phyloP scores from a whole-genome alignment of 2,113 vertebrate genomes.

The Bufo bufo region DNA sequence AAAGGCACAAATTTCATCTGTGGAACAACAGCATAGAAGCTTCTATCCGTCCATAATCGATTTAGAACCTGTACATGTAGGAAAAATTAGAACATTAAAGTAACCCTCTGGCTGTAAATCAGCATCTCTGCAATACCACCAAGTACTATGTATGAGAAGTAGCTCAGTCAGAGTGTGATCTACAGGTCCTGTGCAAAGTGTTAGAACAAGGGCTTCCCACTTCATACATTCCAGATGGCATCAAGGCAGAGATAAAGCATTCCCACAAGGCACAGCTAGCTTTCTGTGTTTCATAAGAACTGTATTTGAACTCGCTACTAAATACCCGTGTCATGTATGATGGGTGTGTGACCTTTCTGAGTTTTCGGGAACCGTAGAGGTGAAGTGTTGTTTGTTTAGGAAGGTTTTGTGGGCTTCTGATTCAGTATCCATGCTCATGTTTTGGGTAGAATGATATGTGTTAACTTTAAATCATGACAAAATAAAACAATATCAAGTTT shows the following conservation, averaged over 20 bases:
- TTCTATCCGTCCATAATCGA: background rate
- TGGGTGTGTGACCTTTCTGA: slow-evolving; percentile 36
- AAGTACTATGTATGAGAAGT: slow-evolving; percentile 38
- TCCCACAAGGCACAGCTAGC: slow-evolving; percentile 48
- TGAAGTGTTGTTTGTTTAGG: slow-evolving; percentile 33
- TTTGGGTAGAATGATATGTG: slow-evolving; percentile 8
- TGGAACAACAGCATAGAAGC: background rate
- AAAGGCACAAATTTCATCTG: background rate
- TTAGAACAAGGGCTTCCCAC: slow-evolving; percentile 37
- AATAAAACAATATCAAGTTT: background rate
- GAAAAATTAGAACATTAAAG: slow-evolving; percentile 27
- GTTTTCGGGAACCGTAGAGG: background rate
- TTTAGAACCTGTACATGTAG: background rate
- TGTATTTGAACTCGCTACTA: slow-evolving; percentile 48
- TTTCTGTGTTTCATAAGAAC: slow-evolving; percentile 47
- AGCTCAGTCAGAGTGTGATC: background rate
- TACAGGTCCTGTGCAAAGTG: slow-evolving; percentile 37
- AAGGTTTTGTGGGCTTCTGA: slow-evolving; percentile 4
- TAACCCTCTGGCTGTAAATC: slow-evolving; percentile 29
- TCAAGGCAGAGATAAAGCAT: slow-evolving; percentile 54
- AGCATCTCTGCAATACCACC: slow-evolving; percentile 16
- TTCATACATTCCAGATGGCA: slow-evolving; percentile 56
- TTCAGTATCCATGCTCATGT: slow-evolving; percentile 17
- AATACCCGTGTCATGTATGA: slow-evolving; percentile 48
- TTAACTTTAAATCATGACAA: background rate